phyloP scores from a whole-genome alignment of 2,888 invertebrate species.

The Monoplex corrugatus region DNA sequence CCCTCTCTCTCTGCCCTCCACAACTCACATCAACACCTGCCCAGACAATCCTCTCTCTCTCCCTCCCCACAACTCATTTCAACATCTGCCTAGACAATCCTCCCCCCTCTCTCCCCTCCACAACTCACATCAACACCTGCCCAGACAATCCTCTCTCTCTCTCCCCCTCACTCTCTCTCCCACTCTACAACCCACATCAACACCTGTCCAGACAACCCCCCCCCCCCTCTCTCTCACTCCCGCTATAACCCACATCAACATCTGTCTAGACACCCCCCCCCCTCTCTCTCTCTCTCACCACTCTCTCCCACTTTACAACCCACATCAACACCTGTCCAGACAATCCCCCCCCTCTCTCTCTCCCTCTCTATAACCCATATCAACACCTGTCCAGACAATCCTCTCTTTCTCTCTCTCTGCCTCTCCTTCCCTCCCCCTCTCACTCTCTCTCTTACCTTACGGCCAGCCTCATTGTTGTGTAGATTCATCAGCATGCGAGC shows the following conservation, averaged over 20 bases:
- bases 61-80: not conserved
- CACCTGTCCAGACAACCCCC: not conserved
- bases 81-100: not conserved
- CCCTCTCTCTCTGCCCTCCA: not conserved
- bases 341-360: no score
- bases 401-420: not conserved
- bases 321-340: no score
- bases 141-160: not conserved
- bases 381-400: no score
- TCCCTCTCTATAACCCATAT: no score
- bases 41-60: not conserved
- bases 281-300: not conserved
- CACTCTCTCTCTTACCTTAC: constrained; percentile 88
- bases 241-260: not conserved
- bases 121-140: not conserved
- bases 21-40: not conserved
- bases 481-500: constrained; percentile 96
- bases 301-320: not conserved
- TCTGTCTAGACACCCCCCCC: not conserved
- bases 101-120: no score
- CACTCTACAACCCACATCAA: not conserved
- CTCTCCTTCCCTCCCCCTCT: not conserved
- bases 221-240: not conserved
- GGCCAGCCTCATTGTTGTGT: constrained; percentile 98
- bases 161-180: no score